A percentile compares a stretch with the other conserved stretches of the same genome.
phyloP scores from a whole-genome alignment of 2,797 vertebrate genomes.

The Danionella dracula region DNA sequence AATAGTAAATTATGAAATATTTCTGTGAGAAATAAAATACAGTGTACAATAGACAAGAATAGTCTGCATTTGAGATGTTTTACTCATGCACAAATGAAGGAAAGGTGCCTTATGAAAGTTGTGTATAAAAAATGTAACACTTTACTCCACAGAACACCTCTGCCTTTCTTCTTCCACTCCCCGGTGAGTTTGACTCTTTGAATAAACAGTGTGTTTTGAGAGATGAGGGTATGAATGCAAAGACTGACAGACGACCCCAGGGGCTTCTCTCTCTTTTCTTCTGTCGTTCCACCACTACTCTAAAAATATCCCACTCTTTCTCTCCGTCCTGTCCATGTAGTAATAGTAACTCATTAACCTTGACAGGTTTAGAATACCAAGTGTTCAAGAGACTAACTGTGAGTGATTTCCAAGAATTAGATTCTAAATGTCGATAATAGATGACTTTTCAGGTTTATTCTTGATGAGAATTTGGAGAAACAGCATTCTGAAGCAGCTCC shows the following conservation, averaged over 20 bases:
- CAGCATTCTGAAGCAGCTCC: no score
- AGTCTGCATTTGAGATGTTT: no score
- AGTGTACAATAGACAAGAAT: no score
- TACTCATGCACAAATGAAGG: neutral
- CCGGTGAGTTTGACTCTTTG: slow-evolving; percentile 13
- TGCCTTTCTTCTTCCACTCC: slow-evolving; percentile 3
- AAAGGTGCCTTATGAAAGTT: slow-evolving; percentile 7
- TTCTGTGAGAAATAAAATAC: no score
- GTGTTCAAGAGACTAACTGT: neutral
- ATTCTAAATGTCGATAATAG: no score
- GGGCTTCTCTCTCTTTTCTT: neutral
- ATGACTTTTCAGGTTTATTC: no score
- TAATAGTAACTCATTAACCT: neutral
- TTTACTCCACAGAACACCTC: slow-evolving; percentile 18
- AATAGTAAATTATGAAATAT: no score
- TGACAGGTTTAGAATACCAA: neutral
- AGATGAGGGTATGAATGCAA: slow-evolving; percentile 13
- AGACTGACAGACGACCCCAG: slow-evolving; percentile 20
- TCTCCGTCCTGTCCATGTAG: neutral
- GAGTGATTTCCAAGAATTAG: no score
- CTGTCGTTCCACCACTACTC: neutral
- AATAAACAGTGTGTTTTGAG: slow-evolving; percentile 25
- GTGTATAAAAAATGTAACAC: neutral
- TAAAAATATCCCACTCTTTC: slow-evolving; percentile 8
- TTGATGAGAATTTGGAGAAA: no score